These are phyloP conservation scores for Delphinapterus leucas DNA, from an alignment of 2,113 vertebrate species.

Conservation along the genomic window DNA sequence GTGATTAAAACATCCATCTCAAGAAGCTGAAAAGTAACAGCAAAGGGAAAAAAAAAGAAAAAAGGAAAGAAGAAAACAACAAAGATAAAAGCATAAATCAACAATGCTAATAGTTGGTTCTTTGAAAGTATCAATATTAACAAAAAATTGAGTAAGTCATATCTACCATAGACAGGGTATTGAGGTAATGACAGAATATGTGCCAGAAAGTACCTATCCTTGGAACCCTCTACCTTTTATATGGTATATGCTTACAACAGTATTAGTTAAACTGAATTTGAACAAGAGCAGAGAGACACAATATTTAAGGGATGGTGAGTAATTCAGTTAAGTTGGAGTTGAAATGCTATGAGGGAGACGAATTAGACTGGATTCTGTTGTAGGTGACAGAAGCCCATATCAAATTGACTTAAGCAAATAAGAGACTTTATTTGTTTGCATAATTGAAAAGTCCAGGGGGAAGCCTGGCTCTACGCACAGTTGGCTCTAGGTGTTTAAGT, in stretches of 20 bases:
- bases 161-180: not conserved
- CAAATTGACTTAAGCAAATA: not conserved
- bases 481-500: not conserved
- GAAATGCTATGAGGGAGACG: not conserved
- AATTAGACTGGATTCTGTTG: not conserved
- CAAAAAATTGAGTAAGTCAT: not conserved
- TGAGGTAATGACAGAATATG: not conserved
- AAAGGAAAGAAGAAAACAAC: not conserved
- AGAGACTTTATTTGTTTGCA: not conserved
- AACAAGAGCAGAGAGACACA: not conserved
- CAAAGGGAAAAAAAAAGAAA: not conserved
- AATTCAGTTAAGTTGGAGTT: not conserved
- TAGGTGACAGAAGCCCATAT: not conserved
- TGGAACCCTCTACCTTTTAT: not conserved
- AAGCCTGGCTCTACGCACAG: not conserved
- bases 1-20: not conserved
- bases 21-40: not conserved
- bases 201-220: not conserved
- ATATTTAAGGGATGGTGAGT: not conserved
- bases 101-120: not conserved
- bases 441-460: not conserved
- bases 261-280: not conserved
- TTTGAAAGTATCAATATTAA: not conserved
- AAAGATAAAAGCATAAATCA: not conserved
- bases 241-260: not conserved